These are phyloP conservation scores for Lepidochrysops patricia DNA, from an alignment of 2,888 invertebrate species.

Conservation along the genomic window DNA sequence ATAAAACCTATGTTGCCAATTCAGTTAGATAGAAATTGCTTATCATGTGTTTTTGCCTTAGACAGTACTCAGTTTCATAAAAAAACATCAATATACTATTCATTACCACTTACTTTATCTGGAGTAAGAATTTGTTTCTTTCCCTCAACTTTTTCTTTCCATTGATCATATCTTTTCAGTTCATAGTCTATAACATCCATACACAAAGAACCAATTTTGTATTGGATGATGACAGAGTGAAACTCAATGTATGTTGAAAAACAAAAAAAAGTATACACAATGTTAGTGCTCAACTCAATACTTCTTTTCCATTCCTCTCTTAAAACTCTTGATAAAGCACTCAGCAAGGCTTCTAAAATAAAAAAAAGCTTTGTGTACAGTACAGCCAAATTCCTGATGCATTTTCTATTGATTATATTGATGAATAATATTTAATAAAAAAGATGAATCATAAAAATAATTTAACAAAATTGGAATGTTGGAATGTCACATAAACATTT, in stretches of 20 bases:
- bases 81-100: neutral
- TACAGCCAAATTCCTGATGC: too few species aligned
- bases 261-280: conserved; percentile 97
- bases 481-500: too few species aligned
- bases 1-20: too few species aligned
- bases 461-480: too few species aligned
- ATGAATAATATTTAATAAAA: neutral
- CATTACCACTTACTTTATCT: conserved; percentile 47
- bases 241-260: conserved; percentile 97
- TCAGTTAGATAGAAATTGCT: too few species aligned
- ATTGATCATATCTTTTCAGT: conserved; percentile 92
- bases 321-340: conserved; percentile 94
- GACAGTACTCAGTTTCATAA: too few species aligned
- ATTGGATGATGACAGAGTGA: conserved; percentile 94
- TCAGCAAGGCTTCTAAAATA: conserved; percentile 87
- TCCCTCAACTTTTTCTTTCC: conserved; percentile 81
- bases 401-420: too few species aligned
- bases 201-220: conserved; percentile 97
- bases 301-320: conserved; percentile 98
- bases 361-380: too few species aligned
- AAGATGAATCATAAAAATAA: too few species aligned
- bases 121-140: conserved; percentile 60
- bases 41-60: too few species aligned
- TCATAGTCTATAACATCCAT: conserved; percentile 98
- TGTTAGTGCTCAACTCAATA: conserved; percentile 95